phyloP scores from a whole-genome alignment of 2,888 invertebrate species.

The Polia nebulosa region DNA sequence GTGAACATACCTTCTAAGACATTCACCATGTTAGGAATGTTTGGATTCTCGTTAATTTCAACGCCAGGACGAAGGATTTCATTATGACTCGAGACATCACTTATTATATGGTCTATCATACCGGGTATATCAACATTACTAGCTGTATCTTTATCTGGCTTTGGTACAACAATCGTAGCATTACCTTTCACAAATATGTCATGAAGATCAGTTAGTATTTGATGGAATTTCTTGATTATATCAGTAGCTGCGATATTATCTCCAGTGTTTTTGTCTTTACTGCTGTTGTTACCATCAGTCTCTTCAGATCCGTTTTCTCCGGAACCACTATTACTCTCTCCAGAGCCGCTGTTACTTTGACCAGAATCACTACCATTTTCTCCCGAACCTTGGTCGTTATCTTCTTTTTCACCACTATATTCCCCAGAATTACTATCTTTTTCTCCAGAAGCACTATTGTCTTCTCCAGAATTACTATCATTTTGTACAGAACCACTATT shows the following conservation, averaged over 20 bases:
- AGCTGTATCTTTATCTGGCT: conserved; percentile 1
- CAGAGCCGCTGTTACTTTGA: background rate
- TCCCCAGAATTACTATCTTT: background rate
- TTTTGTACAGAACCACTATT: background rate
- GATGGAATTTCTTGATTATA: conserved; percentile 31
- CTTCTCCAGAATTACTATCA: background rate
- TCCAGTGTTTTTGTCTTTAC: too few relatives aligned
- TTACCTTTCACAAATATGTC: conserved; percentile 49
- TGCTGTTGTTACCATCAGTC: too few relatives aligned
- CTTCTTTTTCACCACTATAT: background rate
- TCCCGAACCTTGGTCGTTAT: background rate
- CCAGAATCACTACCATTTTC: too few relatives aligned
- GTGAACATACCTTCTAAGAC: conserved; percentile 52
- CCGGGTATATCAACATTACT: conserved; percentile 11
- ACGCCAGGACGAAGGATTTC: conserved; percentile 20
- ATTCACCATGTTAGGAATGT: conserved; percentile 37
- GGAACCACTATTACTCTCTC: background rate
- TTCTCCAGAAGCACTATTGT: background rate
- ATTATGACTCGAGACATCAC: conserved; percentile 7
- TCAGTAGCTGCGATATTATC: background rate
- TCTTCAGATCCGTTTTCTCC: too few relatives aligned
- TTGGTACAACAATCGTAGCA: conserved; percentile 21
- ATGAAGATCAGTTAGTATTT: conserved; percentile 49
- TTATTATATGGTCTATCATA: conserved; percentile 37
- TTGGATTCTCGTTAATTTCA: conserved; percentile 14